Evolutionary conservation across 2,797 vertebrate species (phyloP), one percentile per base, ranked within the genome.

Genomic region (Gallinago nigripennis): DNA sequence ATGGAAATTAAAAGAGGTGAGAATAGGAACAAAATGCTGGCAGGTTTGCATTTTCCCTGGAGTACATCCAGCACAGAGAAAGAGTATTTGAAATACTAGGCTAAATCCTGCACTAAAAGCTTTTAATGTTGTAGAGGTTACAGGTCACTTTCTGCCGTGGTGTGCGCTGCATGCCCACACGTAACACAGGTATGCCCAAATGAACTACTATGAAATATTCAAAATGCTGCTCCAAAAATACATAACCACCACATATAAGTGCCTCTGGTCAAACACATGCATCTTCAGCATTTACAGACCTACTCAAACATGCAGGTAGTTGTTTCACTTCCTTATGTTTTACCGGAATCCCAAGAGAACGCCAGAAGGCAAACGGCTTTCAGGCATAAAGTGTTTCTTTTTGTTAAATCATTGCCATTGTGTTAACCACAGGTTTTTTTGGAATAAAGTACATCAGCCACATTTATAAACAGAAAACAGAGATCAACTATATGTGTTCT

Each of bases 151-250:
- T 92, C 48, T 86, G 53, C 51, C 25, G 39, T 1, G 17, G 30
- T 33, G n/a, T 16, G 45, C 37, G 15, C 69, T 17, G 50, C 51
- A 31, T 39, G 35, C 43, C 51, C 72, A 56, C 58, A 46, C 6
- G 2, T 61, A 96, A 87, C 31, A 75, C 6, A 5, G 0, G 0
- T 33, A 39, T 50, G 63, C 72, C 63, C 65, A 72, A 86, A 61
- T 16, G 70, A 87, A 80, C 41, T 41, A 8, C 28, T 16, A 85
- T 94, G 54, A 95, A 94, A 97, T 83, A 96, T 84, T 93, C 91
- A 91, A 58, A 91, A 69, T 4, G 17, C 37, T 66, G 48, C 41
- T 94, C 89, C 63, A 94, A 86, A 94, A 91, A 94, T 72, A 91
- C n/a, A 48, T 66, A 61, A 76, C 28, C 51, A 35, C 41, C 33